Evolutionary conservation across 2,113 vertebrate genomes (phyloP), one percentile per base, ranked within the genome.

Genomic region (Tenebrosternarchus preto): DNA sequence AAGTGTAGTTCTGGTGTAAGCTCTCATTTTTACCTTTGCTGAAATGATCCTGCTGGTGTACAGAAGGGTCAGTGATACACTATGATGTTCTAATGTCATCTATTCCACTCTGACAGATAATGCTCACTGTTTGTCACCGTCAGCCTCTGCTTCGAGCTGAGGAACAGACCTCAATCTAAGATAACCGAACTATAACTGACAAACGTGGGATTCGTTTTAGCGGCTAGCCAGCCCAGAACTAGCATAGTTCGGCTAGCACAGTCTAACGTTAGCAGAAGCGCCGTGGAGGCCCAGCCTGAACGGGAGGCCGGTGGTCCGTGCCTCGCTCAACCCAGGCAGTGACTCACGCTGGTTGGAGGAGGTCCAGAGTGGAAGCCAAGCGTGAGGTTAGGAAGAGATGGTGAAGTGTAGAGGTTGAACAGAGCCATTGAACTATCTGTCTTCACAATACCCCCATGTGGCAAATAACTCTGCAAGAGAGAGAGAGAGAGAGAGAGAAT

Each of bases 341-440:
- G 85, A 96, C 97, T 98, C 92, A 99, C 97, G 17, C 85, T 95
- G 82, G 98, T 92, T 76, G 94, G 93, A 3, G 96, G 88, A 71
- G 96, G 91, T 31, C 94, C 91, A 73, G 94, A 93, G 15, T 96
- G 94, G 83, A 99, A 95, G 78, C 95, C 95, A 89, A 98, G 88
- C 73, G 96, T 96, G 84, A 99, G 98, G 87, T 99, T 98, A 85
- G 98, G 98, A 86, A 99, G 91, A 82, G 98, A 99, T 53, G 98
- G 96, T 80, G 98, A 99, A 0, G 97, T 97, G 90, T 98, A 98
- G 72, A 99, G 92, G 89, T 94, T 98, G 87, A 99, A 85, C 87
- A 98, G 93, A 79, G 96, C 96, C 90, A 98, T 87, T 25, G 96
- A 95, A 86, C 96, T 96, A 86, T 98, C 96, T 4, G 95, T 93